Percentiles rank a stretch among this genome's conserved stretches.
phyloP scores from a whole-genome alignment of 2,113 vertebrate species.

The Odocoileus hemionus region DNA sequence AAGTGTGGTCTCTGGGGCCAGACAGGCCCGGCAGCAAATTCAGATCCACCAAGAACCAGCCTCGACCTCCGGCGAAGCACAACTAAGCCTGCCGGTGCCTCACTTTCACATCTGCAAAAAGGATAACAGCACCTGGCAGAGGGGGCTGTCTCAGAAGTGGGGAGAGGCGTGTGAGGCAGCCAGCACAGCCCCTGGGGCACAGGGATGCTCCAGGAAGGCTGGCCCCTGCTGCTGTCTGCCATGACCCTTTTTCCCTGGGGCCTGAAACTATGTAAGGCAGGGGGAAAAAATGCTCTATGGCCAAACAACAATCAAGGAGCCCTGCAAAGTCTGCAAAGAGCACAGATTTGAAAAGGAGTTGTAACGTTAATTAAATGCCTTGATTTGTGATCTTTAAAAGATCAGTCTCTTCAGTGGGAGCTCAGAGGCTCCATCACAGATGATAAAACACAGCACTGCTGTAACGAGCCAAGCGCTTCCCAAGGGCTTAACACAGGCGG shows the following conservation, averaged over 20 bases:
- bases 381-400: not conserved
- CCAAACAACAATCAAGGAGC: not conserved
- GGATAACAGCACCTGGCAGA: not conserved
- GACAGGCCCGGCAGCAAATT: not conserved
- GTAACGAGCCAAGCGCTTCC: fast-evolving
- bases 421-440: not conserved
- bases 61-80: not conserved
- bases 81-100: not conserved
- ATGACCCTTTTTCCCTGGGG: fast-evolving
- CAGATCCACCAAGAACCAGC: not conserved
- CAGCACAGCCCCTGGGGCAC: not conserved
- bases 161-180: fast-evolving
- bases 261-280: not conserved
- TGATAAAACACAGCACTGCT: fast-evolving
- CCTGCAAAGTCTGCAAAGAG: not conserved
- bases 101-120: not conserved
- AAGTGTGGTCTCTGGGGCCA: not conserved
- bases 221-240: not conserved
- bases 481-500: fast-evolving
- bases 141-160: not conserved
- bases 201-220: not conserved
- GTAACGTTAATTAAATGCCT: too few relatives aligned
- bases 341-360: not conserved
- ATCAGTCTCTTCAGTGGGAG: not conserved
- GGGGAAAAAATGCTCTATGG: not conserved